Percentiles rank a stretch among this genome's conserved stretches.
Evolutionary conservation across 2,888 invertebrate species (phyloP).

Genomic region (Dusona sp.): DNA sequence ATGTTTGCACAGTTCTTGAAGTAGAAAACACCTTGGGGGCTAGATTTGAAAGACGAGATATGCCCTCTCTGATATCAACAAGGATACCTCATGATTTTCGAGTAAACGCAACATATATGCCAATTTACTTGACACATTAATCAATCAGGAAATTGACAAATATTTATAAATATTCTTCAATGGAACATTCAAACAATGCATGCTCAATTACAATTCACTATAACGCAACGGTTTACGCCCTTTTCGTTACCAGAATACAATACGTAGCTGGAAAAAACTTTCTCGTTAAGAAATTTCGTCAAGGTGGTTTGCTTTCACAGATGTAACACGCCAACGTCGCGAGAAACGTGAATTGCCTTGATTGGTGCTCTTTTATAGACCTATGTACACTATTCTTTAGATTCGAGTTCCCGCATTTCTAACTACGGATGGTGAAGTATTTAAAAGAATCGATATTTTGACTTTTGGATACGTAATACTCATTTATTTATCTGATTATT

Average conservation of each 20-base stretch:
- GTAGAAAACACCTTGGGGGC: not conserved
- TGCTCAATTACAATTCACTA: not conserved
- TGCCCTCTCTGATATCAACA: not conserved
- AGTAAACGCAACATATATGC: not conserved
- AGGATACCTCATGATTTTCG: not conserved
- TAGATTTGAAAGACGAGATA: not conserved
- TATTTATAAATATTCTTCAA: not conserved
- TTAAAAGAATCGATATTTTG: not conserved
- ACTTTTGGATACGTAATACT: not conserved
- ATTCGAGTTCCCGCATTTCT: not conserved
- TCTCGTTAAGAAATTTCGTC: constrained; percentile 68
- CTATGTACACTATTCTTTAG: not conserved
- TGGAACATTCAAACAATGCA: not conserved
- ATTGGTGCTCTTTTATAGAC: constrained; percentile 4
- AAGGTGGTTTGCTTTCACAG: constrained; percentile 67
- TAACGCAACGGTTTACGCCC: not conserved
- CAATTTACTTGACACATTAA: not conserved
- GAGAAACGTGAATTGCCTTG: constrained; percentile 17
- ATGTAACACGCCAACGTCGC: constrained; percentile 29
- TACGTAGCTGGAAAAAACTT: constrained; percentile 50
- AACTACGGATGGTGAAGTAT: not conserved
- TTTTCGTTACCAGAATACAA: not conserved
- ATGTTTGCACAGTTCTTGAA: constrained; percentile 7
- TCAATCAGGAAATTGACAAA: not conserved
- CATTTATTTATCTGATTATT: not conserved